phyloP scores from a whole-genome alignment of 1,140 invertebrate genomes.

The Lepidotrigona ventralis region DNA sequence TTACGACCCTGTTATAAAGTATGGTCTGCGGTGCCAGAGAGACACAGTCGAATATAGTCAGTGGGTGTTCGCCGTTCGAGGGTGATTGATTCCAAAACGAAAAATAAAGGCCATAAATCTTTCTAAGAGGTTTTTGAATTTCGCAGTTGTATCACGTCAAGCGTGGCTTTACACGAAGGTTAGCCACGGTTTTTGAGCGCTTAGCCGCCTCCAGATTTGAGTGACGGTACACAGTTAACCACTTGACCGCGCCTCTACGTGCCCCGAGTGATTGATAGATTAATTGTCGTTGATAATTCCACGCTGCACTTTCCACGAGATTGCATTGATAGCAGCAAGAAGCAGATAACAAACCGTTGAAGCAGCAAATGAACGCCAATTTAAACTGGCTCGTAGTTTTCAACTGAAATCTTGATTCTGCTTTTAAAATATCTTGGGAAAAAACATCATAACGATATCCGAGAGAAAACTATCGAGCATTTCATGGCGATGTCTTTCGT shows the following conservation, averaged over 20 bases:
- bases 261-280: slow-evolving; percentile 77
- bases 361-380: slow-evolving; percentile 20
- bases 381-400: not conserved
- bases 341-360: not conserved
- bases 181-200: slow-evolving; percentile 75
- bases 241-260: slow-evolving; percentile 77
- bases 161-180: slow-evolving; percentile 72
- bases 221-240: slow-evolving; percentile 80
- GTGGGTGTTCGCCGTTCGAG: not conserved
- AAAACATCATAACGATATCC: not conserved
- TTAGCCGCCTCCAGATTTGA: slow-evolving; percentile 74
- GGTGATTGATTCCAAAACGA: slow-evolving; percentile 45
- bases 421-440: not conserved
- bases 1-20: not conserved
- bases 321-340: not conserved
- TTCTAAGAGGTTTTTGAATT: slow-evolving; percentile 68
- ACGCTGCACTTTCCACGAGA: slow-evolving; percentile 43
- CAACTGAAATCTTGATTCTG: not conserved
- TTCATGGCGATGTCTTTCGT: not conserved
- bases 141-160: slow-evolving; percentile 63
- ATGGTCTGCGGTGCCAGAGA: too few species aligned
- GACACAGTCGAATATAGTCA: not conserved
- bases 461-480: not conserved
- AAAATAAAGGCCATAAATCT: slow-evolving; percentile 72
- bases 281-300: slow-evolving; percentile 69